phyloP scores from a whole-genome alignment of 2,113 vertebrate genomes.

The Oryzias curvinotus region DNA sequence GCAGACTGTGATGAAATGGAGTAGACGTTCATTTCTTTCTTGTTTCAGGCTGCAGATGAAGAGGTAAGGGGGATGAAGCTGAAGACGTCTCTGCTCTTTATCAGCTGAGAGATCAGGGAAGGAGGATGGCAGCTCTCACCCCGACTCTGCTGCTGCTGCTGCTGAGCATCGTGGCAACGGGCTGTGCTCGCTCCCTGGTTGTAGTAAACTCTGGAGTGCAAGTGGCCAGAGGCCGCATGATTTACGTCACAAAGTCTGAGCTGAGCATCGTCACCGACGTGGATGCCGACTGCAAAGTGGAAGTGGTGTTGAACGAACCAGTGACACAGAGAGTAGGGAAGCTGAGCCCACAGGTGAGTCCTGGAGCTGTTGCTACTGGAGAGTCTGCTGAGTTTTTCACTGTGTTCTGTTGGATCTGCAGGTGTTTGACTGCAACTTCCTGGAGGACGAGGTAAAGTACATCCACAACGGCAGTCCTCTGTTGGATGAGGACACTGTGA shows the following conservation, averaged over 20 bases:
- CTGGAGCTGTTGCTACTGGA: background rate
- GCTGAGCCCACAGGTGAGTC: slow-evolving; percentile 60
- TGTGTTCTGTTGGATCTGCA: slow-evolving; percentile 32
- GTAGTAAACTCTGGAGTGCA: slow-evolving; percentile 61
- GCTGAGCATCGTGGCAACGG: background rate
- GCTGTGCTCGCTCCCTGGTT: slow-evolving; percentile 55
- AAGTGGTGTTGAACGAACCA: slow-evolving; percentile 75
- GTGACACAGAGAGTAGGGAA: slow-evolving; percentile 73
- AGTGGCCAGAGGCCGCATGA: slow-evolving; percentile 65
- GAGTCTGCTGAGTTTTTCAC: background rate
- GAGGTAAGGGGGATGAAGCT: too few species aligned
- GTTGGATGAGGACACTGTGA: slow-evolving; percentile 70
- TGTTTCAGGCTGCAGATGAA: too few species aligned
- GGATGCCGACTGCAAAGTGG: slow-evolving; percentile 71
- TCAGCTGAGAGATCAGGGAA: background rate
- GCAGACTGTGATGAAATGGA: too few species aligned
- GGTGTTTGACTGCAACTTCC: slow-evolving; percentile 78
- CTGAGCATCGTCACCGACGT: slow-evolving; percentile 56
- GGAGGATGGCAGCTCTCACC: slow-evolving; percentile 32
- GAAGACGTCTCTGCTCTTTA: too few species aligned
- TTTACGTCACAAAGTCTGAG: slow-evolving; percentile 57
- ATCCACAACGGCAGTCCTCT: slow-evolving; percentile 69
- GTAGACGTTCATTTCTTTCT: too few species aligned
- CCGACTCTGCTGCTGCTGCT: slow-evolving; percentile 30
- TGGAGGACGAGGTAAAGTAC: slow-evolving; percentile 69